Conservation (phyloP, 2,113 vertebrate genomes). For the Lepus europaeus region DNA sequence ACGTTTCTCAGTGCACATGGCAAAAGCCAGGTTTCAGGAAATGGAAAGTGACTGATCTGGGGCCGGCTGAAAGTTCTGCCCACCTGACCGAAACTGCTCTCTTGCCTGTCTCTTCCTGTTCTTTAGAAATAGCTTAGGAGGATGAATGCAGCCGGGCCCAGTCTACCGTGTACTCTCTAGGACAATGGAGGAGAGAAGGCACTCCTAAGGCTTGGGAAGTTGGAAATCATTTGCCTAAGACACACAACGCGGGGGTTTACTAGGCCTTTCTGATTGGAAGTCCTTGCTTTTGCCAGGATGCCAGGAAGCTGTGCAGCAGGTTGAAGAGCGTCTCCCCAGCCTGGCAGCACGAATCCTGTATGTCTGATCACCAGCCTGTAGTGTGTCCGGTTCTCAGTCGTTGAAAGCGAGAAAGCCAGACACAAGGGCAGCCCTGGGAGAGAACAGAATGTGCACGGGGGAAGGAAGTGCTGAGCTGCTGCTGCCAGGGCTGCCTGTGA, state of each 20-base stretch:
- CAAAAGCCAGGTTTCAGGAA: slow-evolving; percentile 58
- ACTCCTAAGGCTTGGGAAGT: background rate
- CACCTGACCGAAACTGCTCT: background rate
- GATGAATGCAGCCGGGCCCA: background rate
- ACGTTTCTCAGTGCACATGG: background rate
- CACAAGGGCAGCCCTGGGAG: background rate
- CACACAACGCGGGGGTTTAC: background rate
- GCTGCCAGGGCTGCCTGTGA: background rate
- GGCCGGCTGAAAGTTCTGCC: background rate
- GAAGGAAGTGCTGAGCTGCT: background rate
- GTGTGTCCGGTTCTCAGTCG: background rate
- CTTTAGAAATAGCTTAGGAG: background rate
- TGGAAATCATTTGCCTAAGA: background rate
- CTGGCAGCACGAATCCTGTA: background rate
- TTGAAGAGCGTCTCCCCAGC: slow-evolving; percentile 18
- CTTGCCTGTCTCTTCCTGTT: background rate
- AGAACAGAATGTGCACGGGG: background rate
- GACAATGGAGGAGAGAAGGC: background rate
- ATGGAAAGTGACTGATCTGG: slow-evolving; percentile 25
- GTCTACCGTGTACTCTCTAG: background rate
- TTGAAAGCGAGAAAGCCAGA: background rate
- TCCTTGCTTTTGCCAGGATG: background rate
- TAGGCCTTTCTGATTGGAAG: background rate
- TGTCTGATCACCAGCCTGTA: background rate
- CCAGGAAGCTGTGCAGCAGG: background rate